Evolutionary conservation across 1,140 invertebrate genomes (phyloP).

Genomic region (Amphibalanus amphitrite): DNA sequence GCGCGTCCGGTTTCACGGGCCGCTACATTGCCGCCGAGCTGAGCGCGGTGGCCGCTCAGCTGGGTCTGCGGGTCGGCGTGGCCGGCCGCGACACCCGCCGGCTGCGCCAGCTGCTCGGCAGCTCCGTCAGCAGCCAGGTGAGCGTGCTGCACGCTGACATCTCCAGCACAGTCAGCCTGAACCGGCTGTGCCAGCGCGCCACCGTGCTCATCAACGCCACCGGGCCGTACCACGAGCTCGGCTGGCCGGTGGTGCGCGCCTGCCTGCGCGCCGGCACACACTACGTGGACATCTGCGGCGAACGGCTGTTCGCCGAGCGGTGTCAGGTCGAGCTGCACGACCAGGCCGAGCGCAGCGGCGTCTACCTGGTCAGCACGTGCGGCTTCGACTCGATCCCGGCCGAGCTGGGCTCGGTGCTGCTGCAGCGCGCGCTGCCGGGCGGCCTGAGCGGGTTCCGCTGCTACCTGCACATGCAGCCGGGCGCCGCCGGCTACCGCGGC

Average conservation of each 20-base stretch:
- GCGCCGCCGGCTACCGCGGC: not conserved
- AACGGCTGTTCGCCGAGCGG: not conserved
- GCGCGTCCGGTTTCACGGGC: not conserved
- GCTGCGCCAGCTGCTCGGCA: not conserved
- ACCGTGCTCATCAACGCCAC: not conserved
- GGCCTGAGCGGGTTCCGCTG: not conserved
- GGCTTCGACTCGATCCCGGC: conserved; percentile 1
- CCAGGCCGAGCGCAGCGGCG: not conserved
- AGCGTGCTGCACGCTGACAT: not conserved
- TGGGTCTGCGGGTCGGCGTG: not conserved
- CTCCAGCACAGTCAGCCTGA: not conserved
- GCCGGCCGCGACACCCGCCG: not conserved
- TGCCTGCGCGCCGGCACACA: not conserved
- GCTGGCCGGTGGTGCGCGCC: not conserved
- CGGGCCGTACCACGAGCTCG: not conserved
- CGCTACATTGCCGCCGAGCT: conserved; percentile 1
- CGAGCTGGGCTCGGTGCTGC: not conserved
- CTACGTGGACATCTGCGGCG: not conserved
- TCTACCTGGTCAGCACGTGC: not conserved
- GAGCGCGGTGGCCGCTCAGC: not conserved
- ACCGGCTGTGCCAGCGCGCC: not conserved
- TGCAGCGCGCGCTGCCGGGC: not conserved
- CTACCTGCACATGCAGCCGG: not conserved
- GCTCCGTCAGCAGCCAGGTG: no score
- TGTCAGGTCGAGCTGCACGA: not conserved